Base-by-base conservation (phyloP, 2,797 vertebrate genomes). In the Taeniopygia guttata region DNA sequence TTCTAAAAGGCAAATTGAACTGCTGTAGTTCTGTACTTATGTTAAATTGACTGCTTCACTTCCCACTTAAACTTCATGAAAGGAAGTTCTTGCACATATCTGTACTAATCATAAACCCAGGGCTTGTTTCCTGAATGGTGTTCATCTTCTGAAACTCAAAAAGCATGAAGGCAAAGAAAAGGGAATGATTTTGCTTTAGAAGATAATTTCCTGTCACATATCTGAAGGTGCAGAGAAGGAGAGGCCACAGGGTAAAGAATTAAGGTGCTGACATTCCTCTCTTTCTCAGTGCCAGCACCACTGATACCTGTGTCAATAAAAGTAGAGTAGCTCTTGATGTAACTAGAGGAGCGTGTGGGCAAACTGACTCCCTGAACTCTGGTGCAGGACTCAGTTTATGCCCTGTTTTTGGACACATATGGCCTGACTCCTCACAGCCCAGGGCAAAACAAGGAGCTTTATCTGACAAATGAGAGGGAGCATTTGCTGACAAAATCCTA, bases 301-400 rank as follows among this genome's bases (percentile, higher is more conserved):
- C 5, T 16, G 26, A 32, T 34, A 16, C 1, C 2, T 27, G 5
- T 32, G 10, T 30, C 0, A 0, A 36, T 46, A 56, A 74, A 70
- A 3, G 36, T 4, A 56, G 43, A 58, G 16, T 6, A 67, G 14
- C 21, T 84, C 42, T 54, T 22, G 26, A 32, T 17, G 13, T 18
- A 43, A 26, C 16, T 14, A 36, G 22, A 69, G 9, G 18, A 89
- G 1, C 25, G 10, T 36, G 6, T 20, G 25, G 21, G 20, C 29
- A 78, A 64, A 74, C 19, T 36, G 13, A 8, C 13, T 45, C 29
- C n/a, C 20, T 64, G 42, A 26, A 21, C 10, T 42, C 8, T 32
- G 26, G 10, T 22, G 5, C 23, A 7, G 19, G 23, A 18, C 13
- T n/a, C 40, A 55, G 32, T 26, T 34, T 1, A 1, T 22, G 8